phyloP scores from a whole-genome alignment of 2,113 vertebrate genomes.

The Epinephelus moara region DNA sequence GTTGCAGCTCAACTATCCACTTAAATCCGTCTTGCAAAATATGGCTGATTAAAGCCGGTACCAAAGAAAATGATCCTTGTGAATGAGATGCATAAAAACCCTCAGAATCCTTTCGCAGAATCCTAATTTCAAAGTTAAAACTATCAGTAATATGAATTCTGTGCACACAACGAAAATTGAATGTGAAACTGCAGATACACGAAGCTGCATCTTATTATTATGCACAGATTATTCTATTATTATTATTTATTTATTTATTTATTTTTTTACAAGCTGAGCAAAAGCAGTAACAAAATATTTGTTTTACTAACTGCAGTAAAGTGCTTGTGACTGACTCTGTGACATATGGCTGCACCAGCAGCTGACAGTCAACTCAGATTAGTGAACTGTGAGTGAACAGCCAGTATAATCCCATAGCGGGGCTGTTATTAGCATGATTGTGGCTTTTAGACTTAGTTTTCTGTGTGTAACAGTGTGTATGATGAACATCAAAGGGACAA shows the following conservation, averaged over 20 bases:
- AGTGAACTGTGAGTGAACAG: constrained; percentile 6
- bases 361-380: constrained; percentile 1
- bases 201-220: neutral
- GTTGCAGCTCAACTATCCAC: neutral
- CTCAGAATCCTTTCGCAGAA: neutral
- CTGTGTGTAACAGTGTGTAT: neutral
- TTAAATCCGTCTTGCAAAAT: neutral
- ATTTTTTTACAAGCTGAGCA: neutral
- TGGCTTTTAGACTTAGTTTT: neutral
- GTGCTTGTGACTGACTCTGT: neutral
- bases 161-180: neutral
- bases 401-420: neutral
- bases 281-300: neutral
- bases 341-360: constrained; percentile 3
- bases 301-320: neutral
- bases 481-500: neutral
- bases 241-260: too few relatives aligned
- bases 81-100: neutral
- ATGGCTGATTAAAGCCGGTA: neutral
- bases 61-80: neutral
- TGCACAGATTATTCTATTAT: neutral
- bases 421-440: constrained; percentile 9
- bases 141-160: neutral
- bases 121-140: neutral
- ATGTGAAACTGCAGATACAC: neutral